Evolutionary conservation across 2,888 invertebrate species (phyloP).

Genomic region (Dicranocentrus wangi): DNA sequence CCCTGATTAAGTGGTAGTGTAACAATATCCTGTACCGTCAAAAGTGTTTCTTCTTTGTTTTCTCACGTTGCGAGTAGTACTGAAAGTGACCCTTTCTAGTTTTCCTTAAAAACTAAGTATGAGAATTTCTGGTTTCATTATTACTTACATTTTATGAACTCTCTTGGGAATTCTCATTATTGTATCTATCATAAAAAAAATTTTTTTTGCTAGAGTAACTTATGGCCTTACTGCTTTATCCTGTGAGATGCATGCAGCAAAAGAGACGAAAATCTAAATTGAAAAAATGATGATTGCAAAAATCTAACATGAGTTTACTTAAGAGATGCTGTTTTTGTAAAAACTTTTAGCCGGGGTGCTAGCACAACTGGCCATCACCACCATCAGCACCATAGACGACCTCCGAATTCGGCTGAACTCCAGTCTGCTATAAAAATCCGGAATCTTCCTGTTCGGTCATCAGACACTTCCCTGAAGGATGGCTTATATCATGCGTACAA

Average conservation of each 20-base stretch:
- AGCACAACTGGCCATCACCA: constrained; percentile 67
- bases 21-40: too few relatives aligned
- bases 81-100: constrained; percentile 3
- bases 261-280: too few relatives aligned
- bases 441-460: constrained; percentile 89
- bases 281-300: too few relatives aligned
- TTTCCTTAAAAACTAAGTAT: not conserved
- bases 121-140: constrained; percentile 5
- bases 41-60: not conserved
- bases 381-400: constrained; percentile 67
- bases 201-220: not conserved
- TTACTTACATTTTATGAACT: not conserved
- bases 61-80: constrained; percentile 15
- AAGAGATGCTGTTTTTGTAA: constrained; percentile 52
- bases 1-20: too few relatives aligned
- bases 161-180: not conserved
- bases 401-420: constrained; percentile 68
- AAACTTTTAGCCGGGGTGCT: constrained; percentile 64
- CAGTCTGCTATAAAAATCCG: constrained; percentile 79
- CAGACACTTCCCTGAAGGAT: constrained; percentile 84
- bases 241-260: not conserved
- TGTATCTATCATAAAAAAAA: not conserved
- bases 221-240: not conserved
- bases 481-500: constrained; percentile 99
- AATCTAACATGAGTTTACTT: too few relatives aligned